These are phyloP conservation scores for Champsocephalus gunnari DNA, from an alignment of 2,797 vertebrate genomes.

Conservation along the genomic window DNA sequence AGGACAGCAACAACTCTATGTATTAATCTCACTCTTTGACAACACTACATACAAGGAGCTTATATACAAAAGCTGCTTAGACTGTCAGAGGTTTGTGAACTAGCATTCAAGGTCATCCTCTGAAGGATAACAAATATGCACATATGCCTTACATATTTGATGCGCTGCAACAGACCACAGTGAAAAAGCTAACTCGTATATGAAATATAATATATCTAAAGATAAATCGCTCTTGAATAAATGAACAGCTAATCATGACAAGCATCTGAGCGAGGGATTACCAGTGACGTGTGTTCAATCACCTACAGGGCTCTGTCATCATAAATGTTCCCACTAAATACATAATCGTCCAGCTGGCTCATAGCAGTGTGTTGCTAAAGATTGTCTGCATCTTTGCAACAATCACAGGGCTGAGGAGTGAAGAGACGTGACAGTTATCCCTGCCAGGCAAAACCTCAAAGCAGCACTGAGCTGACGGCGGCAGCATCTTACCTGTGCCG, in stretches of 20 bases:
- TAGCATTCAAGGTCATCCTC: conserved; percentile 69
- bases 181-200: background rate
- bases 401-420: conserved; percentile 71
- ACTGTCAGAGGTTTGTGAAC: conserved; percentile 72
- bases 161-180: background rate
- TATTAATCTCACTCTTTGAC: conserved; percentile 82
- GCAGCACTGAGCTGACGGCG: conserved; percentile 81
- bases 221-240: background rate
- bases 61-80: conserved; percentile 79
- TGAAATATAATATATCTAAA: background rate
- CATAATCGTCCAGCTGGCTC: conserved; percentile 62
- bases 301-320: conserved; percentile 50
- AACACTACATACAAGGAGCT: conserved; percentile 77
- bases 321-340: conserved; percentile 58
- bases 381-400: conserved; percentile 72
- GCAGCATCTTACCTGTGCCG: conserved; percentile 62
- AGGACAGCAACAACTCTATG: conserved; percentile 63
- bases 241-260: conserved; percentile 34
- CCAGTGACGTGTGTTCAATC: conserved; percentile 38
- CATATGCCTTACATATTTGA: background rate
- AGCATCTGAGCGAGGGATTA: conserved; percentile 37
- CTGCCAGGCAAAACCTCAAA: conserved; percentile 67
- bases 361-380: conserved; percentile 58
- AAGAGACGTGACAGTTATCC: conserved; percentile 86
- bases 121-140: conserved; percentile 36